phyloP scores from a whole-genome alignment of 2,888 invertebrate species.

The Limnephilus marmoratus region DNA sequence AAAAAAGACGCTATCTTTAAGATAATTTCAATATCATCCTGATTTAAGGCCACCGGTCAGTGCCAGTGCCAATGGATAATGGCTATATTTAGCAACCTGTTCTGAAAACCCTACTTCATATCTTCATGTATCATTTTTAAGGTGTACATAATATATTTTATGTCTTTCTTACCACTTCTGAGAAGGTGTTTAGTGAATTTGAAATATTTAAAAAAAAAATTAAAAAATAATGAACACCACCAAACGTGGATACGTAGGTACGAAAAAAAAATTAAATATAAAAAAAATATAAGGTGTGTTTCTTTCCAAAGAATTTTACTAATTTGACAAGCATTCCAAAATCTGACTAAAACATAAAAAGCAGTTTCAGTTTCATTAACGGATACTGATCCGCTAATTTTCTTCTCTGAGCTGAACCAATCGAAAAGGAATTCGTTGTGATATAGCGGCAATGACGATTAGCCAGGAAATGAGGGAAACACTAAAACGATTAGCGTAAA shows the following conservation, averaged over 20 bases:
- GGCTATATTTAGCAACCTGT: constrained; percentile 2
- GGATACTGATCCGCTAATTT: constrained; percentile 40
- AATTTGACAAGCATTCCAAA: neutral
- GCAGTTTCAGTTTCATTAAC: constrained; percentile 58
- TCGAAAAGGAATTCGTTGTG: neutral
- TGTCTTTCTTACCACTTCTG: neutral
- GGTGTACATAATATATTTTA: neutral
- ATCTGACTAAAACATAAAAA: neutral
- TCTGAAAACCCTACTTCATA: neutral
- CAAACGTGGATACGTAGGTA: too few species aligned
- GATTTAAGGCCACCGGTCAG: neutral
- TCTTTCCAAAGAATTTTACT: neutral
- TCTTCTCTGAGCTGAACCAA: constrained; percentile 6
- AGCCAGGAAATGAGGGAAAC: neutral
- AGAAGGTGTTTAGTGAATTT: neutral
- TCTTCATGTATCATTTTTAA: neutral
- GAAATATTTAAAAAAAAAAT: neutral
- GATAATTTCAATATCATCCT: neutral
- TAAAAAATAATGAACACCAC: neutral
- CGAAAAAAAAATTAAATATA: too few species aligned
- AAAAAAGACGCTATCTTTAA: neutral
- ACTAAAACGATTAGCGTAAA: neutral
- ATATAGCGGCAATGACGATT: neutral
- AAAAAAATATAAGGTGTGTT: neutral
- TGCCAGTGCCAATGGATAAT: neutral